These are phyloP conservation scores for Aleiodes testaceus DNA, from an alignment of 2,888 invertebrate species.

Conservation along the genomic window DNA sequence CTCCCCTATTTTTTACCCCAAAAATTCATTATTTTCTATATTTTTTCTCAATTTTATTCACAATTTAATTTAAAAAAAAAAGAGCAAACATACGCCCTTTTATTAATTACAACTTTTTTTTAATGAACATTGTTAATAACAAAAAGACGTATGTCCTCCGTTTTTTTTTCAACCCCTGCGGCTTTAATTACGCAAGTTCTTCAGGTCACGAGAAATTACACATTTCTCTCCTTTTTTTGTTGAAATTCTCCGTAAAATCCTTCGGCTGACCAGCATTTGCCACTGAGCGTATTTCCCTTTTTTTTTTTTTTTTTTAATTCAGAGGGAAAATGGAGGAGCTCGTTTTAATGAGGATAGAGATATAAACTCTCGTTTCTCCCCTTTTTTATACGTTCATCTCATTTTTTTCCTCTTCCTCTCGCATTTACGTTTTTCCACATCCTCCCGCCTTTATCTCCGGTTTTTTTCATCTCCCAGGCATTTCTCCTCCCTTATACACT, in stretches of 20 bases:
- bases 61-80: too few relatives aligned
- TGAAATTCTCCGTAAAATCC: slow-evolving; percentile 42
- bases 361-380: slow-evolving; percentile 48
- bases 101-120: too few relatives aligned
- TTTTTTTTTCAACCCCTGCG: slow-evolving; percentile 8
- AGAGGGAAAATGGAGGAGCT: slow-evolving; percentile 23
- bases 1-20: too few relatives aligned
- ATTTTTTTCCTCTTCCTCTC: slow-evolving; percentile 12
- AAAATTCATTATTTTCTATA: too few relatives aligned
- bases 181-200: slow-evolving; percentile 19
- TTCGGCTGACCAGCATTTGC: slow-evolving; percentile 60
- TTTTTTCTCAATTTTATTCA: too few relatives aligned
- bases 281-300: slow-evolving; percentile 51
- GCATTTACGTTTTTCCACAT: slow-evolving; percentile 36
- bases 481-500: slow-evolving; percentile 35
- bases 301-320: too few relatives aligned
- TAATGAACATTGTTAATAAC: too few relatives aligned
- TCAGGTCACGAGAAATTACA: slow-evolving; percentile 46
- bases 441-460: slow-evolving; percentile 41
- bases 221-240: slow-evolving; percentile 46
- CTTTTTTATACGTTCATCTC: slow-evolving; percentile 47
- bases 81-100: too few relatives aligned
- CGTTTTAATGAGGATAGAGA: slow-evolving; percentile 69
- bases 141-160: too few relatives aligned
- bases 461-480: slow-evolving; percentile 45